Evolutionary conservation across 2,797 vertebrate species (phyloP), one percentile per base, ranked within the genome.

Genomic region (Microtus californicus): DNA sequence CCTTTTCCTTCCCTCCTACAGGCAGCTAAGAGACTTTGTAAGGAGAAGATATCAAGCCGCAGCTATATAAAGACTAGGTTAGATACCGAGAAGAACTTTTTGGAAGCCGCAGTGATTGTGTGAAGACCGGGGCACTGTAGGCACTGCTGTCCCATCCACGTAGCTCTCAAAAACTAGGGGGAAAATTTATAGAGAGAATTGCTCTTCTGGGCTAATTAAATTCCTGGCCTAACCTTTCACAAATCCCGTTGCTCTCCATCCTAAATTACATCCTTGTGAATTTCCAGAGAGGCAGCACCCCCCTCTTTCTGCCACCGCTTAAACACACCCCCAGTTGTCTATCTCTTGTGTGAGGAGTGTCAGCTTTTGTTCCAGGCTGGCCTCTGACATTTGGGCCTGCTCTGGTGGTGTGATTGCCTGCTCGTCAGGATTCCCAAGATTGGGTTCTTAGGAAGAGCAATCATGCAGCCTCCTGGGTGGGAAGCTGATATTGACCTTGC

Each of bases 151-250:
- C 76, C 3, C 1, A 19, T 78, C 69, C 61, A 12, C 4, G 23
- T 12, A 51, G 45, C 40, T 88, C 92, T 89, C 67, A 23, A 48
- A 92, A 80, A 74, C 34, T 14, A 40, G 40, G 69, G n/a, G 65
- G 51, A 37, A 40, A 90, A 56, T 21, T 6, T 34, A 23, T 19
- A 48, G 19, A 85, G n/a, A 61, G 34, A 91, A 23, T 13, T 74
- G 61, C 81, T 91, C 73, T 69, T 88, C 86, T 25, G 59, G 59
- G 85, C 37, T 94, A 85, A 94, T 87, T 88, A 76, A 93, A 89
- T 92, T 90, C 80, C 71, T 63, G 37, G 29, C 17, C 5, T 83
- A 48, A 87, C 51, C 67, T 77, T 94, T 95, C 87, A 27, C 80
- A 94, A 90, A 93, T 56, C 67, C 37, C 48, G 11, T 54, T 91